Evolutionary conservation across 2,888 invertebrate species (phyloP).

Genomic region (Smittia sp.): DNA sequence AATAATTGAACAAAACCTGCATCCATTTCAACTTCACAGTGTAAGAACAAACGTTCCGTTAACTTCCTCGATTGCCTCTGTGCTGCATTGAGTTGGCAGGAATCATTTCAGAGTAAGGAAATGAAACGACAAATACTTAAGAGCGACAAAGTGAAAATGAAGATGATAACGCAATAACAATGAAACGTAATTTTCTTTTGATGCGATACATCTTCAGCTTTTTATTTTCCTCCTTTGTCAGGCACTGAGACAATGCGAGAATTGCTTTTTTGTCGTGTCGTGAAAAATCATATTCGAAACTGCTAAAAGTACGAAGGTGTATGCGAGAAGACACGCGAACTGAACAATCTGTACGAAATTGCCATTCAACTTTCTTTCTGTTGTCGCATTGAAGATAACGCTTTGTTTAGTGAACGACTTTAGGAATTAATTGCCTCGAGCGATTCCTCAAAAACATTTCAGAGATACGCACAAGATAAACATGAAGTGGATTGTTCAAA

Average conservation of each 20-base stretch:
- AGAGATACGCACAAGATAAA: not conserved
- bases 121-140: not conserved
- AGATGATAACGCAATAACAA: slow-evolving; percentile 38
- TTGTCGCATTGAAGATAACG: not conserved
- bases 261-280: slow-evolving; percentile 23
- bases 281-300: not conserved
- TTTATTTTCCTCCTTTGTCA: not conserved
- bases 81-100: too few species aligned
- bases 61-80: too few species aligned
- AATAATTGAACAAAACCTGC: too few species aligned
- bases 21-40: too few species aligned
- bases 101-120: not conserved
- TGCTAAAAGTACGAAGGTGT: not conserved
- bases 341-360: not conserved
- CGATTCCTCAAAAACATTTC: not conserved
- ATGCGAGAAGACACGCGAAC: not conserved
- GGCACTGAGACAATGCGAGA: slow-evolving; percentile 25
- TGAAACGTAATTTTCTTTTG: slow-evolving; percentile 40
- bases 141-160: slow-evolving; percentile 29
- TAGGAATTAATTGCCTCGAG: not conserved
- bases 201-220: slow-evolving; percentile 33
- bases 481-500: slow-evolving; percentile 2
- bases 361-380: not conserved
- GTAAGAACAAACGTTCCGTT: too few species aligned
- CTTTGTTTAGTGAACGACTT: not conserved